Conservation (phyloP, 2,888 invertebrate genomes). For the Lithophane leautieri region DNA sequence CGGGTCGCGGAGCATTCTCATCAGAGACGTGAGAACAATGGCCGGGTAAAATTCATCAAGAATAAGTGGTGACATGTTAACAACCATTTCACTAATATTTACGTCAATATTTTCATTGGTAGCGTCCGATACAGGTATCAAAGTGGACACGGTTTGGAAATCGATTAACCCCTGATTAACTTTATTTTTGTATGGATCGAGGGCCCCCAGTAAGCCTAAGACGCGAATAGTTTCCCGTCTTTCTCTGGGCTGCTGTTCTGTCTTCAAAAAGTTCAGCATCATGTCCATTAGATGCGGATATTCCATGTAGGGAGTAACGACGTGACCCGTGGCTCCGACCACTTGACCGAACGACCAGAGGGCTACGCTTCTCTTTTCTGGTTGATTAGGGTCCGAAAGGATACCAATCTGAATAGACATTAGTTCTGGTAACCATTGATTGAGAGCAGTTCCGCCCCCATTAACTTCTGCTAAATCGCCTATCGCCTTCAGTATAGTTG, state of each 20-base stretch:
- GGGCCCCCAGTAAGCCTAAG: constrained; percentile 97
- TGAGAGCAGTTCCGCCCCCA: constrained; percentile 96
- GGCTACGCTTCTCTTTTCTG: constrained; percentile 98
- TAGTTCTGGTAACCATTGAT: constrained; percentile 96
- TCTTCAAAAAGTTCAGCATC: constrained; percentile 97
- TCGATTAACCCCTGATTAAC: constrained; percentile 98
- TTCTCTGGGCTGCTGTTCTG: constrained; percentile 97
- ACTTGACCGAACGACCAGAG: constrained; percentile 99
- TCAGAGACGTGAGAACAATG: constrained; percentile 98
- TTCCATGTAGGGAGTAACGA: constrained; percentile 98
- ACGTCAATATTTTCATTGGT: constrained; percentile 90
- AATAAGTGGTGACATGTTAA: constrained; percentile 96
- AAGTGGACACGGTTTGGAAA: constrained; percentile 94
- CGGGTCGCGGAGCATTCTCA: constrained; percentile 98
- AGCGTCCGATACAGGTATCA: constrained; percentile 94
- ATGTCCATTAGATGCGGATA: constrained; percentile 98
- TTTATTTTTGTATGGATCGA: constrained; percentile 99
- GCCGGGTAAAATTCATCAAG: constrained; percentile 99
- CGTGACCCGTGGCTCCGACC: constrained; percentile 98
- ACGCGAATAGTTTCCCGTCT: constrained; percentile 97
- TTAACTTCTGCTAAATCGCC: constrained; percentile 98
- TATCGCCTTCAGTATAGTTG: constrained; percentile 97
- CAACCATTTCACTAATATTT: constrained; percentile 97
- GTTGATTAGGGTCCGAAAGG: constrained; percentile 97
- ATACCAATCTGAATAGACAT: constrained; percentile 97